Conservation (phyloP, 2,888 invertebrate genomes). For the Clistopyga incitator region DNA sequence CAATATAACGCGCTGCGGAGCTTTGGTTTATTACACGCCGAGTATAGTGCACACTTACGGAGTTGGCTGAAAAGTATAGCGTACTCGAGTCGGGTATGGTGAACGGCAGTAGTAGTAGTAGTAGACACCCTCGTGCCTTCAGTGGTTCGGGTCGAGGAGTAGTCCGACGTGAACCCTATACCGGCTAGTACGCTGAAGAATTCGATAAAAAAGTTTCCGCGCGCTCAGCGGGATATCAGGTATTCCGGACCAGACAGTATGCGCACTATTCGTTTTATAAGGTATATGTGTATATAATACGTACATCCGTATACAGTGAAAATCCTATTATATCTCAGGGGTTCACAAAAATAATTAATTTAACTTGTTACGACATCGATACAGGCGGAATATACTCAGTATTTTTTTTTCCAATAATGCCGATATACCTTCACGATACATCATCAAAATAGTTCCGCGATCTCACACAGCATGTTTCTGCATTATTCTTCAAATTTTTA, state of each 20-base stretch:
- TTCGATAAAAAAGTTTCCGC: slow-evolving; percentile 30
- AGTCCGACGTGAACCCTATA: slow-evolving; percentile 17
- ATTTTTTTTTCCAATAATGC: background rate
- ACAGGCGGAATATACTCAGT: background rate
- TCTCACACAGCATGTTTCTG: too few species aligned
- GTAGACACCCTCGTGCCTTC: slow-evolving; percentile 8
- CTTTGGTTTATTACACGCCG: slow-evolving; percentile 46
- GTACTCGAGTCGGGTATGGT: background rate
- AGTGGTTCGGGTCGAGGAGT: slow-evolving; percentile 35
- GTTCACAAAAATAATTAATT: slow-evolving; percentile 9
- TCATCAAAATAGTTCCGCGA: background rate
- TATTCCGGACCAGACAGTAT: slow-evolving; percentile 33
- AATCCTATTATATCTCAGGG: slow-evolving; percentile 11
- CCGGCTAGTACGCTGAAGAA: slow-evolving; percentile 31
- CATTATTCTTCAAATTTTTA: too few species aligned
- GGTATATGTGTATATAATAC: background rate
- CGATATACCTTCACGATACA: background rate
- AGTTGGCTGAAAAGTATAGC: slow-evolving; percentile 5
- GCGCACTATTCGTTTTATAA: slow-evolving; percentile 7
- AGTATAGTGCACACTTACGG: slow-evolving; percentile 22
- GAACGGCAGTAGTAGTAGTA: background rate
- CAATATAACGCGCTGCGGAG: slow-evolving; percentile 10
- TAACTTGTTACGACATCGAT: slow-evolving; percentile 13
- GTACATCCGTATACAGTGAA: background rate
- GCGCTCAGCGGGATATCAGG: slow-evolving; percentile 31